Conservation (phyloP, 2,113 vertebrate genomes). For the Chroicocephalus ridibundus region DNA sequence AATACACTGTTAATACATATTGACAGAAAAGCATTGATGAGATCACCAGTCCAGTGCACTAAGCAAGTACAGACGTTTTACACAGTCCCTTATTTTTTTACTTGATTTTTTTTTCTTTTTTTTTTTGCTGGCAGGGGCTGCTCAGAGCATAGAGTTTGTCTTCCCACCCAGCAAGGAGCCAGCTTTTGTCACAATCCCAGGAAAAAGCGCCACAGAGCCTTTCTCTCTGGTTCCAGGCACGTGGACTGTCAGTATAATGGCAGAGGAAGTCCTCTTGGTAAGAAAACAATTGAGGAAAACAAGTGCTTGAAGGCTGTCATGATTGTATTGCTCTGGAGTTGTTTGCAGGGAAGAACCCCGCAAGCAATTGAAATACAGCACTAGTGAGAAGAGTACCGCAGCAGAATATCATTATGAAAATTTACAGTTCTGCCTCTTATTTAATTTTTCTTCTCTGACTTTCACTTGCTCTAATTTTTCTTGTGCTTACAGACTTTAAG, state of each 20-base stretch:
- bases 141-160: slow-evolving; percentile 84
- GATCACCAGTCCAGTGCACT: background rate
- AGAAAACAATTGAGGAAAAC: slow-evolving; percentile 55
- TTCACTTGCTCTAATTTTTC: background rate
- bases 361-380: background rate
- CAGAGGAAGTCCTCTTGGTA: slow-evolving; percentile 89
- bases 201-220: slow-evolving; percentile 80
- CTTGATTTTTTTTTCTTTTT: background rate
- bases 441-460: background rate
- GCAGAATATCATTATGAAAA: background rate
- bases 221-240: slow-evolving; percentile 83
- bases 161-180: slow-evolving; percentile 84
- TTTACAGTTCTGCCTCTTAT: background rate
- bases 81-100: background rate
- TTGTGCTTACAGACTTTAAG: background rate
- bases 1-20: background rate
- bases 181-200: slow-evolving; percentile 87
- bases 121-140: slow-evolving; percentile 69
- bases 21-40: background rate
- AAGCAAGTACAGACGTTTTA: background rate
- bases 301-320: background rate
- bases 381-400: background rate
- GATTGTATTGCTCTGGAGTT: background rate
- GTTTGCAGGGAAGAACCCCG: background rate
- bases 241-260: slow-evolving; percentile 84